Conservation (phyloP, 64 coral and sea anemone species). For the Exaiptasia diaphana region DNA sequence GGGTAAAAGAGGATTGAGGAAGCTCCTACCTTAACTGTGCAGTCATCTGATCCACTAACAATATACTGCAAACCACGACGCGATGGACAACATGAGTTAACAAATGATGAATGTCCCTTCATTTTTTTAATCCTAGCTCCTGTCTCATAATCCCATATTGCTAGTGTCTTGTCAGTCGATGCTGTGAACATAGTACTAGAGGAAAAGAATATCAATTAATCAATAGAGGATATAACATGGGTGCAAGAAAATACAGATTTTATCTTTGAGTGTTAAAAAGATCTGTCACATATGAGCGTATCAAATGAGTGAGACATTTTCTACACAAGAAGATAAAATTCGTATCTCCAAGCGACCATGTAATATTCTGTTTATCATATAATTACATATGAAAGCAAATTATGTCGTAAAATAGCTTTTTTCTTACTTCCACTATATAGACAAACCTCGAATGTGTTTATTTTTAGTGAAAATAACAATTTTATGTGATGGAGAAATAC, state of each 20-base stretch:
- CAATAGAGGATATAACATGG: not conserved
- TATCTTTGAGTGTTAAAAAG: too few relatives aligned
- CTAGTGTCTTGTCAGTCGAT: slow-evolving; percentile 92
- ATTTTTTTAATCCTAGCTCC: slow-evolving; percentile 86
- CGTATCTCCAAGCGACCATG: too few relatives aligned
- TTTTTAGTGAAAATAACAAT: too few relatives aligned
- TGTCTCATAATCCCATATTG: slow-evolving; percentile 94
- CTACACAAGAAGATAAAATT: too few relatives aligned
- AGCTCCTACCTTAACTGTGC: slow-evolving; percentile 75
- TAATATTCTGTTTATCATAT: too few relatives aligned
- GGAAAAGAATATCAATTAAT: not conserved
- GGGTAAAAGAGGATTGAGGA: too few relatives aligned
- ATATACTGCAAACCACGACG: slow-evolving; percentile 83
- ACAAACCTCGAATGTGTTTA: too few relatives aligned
- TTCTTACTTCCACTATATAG: too few relatives aligned
- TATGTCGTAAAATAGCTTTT: too few relatives aligned
- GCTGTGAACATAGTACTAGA: slow-evolving; percentile 86
- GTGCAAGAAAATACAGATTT: not conserved
- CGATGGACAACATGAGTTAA: slow-evolving; percentile 87
- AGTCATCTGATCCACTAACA: slow-evolving; percentile 93
- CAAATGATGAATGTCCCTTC: slow-evolving; percentile 91
- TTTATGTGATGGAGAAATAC: too few relatives aligned
- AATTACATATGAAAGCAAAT: too few relatives aligned
- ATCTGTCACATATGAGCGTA: too few relatives aligned
- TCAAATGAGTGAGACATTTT: not conserved